Percentiles rank a stretch among this genome's conserved stretches.
Conservation (phyloP, 1,140 invertebrate species). For the Branchinecta lindahli region DNA sequence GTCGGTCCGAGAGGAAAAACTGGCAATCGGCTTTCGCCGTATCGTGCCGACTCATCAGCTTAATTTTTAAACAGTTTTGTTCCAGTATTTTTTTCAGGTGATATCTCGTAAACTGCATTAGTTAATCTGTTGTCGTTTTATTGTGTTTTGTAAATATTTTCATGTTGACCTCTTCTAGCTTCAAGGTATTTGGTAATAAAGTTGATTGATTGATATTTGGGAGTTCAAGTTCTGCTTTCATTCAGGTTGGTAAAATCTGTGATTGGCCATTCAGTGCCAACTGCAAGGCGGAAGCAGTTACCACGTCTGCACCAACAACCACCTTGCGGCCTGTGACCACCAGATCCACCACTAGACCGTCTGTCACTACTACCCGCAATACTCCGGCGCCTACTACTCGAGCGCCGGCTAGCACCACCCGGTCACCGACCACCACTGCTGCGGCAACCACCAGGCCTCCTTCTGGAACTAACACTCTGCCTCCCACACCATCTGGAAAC, state of each 20-base stretch:
- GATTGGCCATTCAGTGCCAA: slow-evolving; percentile 59
- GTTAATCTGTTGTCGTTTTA: too few species aligned
- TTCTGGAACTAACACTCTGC: background rate
- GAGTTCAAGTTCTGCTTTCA: background rate
- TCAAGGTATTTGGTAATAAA: background rate
- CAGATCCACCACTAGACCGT: background rate
- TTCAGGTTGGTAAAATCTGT: slow-evolving; percentile 32
- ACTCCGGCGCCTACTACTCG: background rate
- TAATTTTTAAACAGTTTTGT: background rate
- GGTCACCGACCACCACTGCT: background rate
- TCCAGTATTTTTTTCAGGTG: background rate
- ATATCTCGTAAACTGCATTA: background rate
- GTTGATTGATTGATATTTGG: background rate
- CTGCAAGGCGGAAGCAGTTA: slow-evolving; percentile 31
- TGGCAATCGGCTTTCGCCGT: too few species aligned
- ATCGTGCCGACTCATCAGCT: too few species aligned
- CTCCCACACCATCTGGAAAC: background rate
- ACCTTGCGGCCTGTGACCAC: background rate
- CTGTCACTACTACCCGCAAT: background rate
- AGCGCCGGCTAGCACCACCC: background rate
- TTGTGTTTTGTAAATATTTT: too few species aligned
- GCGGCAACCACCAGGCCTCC: background rate
- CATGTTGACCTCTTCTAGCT: too few species aligned
- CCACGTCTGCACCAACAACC: background rate
- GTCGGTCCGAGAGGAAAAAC: too few species aligned